A percentile compares a stretch with the other conserved stretches of the same genome.
Evolutionary conservation across 1,140 invertebrate genomes (phyloP).

Genomic region (fruit fly (Drosophila melanogaster)): DNA sequence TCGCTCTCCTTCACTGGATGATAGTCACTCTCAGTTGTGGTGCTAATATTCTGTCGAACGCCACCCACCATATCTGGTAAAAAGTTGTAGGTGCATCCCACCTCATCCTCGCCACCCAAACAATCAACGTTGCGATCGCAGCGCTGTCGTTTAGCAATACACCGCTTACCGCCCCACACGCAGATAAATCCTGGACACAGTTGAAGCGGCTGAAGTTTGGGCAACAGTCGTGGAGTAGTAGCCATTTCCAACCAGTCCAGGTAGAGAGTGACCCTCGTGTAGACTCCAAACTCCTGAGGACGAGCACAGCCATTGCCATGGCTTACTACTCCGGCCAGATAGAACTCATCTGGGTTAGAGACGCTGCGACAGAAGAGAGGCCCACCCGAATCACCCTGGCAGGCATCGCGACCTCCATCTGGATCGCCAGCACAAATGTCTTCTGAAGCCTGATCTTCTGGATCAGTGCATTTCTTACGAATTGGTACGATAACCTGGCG

Average conservation of each 20-base stretch:
- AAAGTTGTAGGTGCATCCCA: conserved; percentile 86
- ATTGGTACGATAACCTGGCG: conserved; percentile 87
- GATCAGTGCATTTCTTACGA: conserved; percentile 85
- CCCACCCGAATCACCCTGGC: conserved; percentile 92
- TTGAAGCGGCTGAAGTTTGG: conserved; percentile 85
- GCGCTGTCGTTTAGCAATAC: conserved; percentile 87
- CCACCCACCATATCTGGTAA: conserved; percentile 72
- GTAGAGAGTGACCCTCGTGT: conserved; percentile 91
- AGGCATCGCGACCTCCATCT: conserved; percentile 92
- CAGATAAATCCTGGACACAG: conserved; percentile 90
- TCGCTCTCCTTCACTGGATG: conserved; percentile 29
- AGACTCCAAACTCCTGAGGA: conserved; percentile 91
- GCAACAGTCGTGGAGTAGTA: conserved; percentile 47
- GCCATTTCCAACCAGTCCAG: conserved; percentile 89
- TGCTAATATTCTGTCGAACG: conserved; percentile 32
- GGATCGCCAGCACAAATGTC: conserved; percentile 91
- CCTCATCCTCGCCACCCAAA: conserved; percentile 91
- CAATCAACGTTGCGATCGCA: conserved; percentile 91
- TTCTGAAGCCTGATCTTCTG: conserved; percentile 86
- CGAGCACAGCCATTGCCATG: conserved; percentile 93
- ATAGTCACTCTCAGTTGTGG: conserved; percentile 70
- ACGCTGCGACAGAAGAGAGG: conserved; percentile 90
- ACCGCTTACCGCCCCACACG: conserved; percentile 87
- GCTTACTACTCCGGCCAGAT: conserved; percentile 91
- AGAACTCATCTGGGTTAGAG: conserved; percentile 87